Percentiles rank a stretch among this genome's conserved stretches.
phyloP scores from a whole-genome alignment of 2,888 invertebrate species.

The Acleris holmiana region DNA sequence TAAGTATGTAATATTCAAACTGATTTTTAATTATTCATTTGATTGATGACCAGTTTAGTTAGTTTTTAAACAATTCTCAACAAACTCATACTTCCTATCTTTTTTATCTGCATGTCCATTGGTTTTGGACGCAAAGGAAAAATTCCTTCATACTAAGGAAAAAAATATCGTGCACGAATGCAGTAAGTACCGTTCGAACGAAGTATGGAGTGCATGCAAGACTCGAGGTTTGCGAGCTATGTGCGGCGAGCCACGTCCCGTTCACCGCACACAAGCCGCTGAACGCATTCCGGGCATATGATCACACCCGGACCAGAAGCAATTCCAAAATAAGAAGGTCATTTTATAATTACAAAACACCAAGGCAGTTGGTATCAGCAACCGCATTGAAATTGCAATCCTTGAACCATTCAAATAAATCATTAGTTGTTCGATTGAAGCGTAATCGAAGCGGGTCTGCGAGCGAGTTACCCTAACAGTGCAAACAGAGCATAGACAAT shows the following conservation, averaged over 20 bases:
- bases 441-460: constrained; percentile 24
- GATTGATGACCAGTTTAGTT: background rate
- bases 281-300: constrained; percentile 56
- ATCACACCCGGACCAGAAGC: constrained; percentile 48
- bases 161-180: constrained; percentile 30
- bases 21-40: background rate
- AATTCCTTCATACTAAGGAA: background rate
- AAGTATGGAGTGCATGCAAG: constrained; percentile 48
- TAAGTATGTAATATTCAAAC: too few species aligned
- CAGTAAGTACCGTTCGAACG: constrained; percentile 32
- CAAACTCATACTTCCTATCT: too few species aligned
- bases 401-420: constrained; percentile 10
- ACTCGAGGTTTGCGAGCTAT: constrained; percentile 50
- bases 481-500: constrained; percentile 69
- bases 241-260: constrained; percentile 52
- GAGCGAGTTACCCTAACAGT: constrained; percentile 43
- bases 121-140: background rate
- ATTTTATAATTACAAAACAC: constrained; percentile 17
- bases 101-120: too few species aligned
- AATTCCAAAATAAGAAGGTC: constrained; percentile 39
- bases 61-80: constrained; percentile 3
- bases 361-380: background rate
- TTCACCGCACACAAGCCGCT: constrained; percentile 33
- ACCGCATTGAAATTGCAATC: constrained; percentile 21
- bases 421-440: constrained; percentile 25